phyloP scores from a whole-genome alignment of 2,888 invertebrate genomes.

The Cheilosia variabilis region DNA sequence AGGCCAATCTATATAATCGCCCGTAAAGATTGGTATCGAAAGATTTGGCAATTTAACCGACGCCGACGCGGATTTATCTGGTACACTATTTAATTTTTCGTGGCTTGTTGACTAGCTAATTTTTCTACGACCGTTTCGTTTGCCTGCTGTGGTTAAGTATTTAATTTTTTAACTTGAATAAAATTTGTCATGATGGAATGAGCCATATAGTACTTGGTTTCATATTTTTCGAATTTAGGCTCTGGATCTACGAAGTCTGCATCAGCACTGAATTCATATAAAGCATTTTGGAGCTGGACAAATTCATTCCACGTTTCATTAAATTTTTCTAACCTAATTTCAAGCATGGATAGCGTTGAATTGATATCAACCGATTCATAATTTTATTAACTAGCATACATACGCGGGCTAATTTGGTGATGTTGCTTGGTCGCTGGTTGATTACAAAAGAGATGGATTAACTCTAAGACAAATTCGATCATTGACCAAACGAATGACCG shows the following conservation, averaged over 20 bases:
- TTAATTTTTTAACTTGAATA: background rate
- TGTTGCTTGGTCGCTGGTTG: no score
- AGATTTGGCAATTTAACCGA: background rate
- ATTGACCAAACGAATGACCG: no score
- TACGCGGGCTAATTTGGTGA: no score
- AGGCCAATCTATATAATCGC: background rate
- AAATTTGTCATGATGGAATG: background rate
- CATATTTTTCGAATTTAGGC: background rate
- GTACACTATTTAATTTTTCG: background rate
- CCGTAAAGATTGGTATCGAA: slow-evolving; percentile 5
- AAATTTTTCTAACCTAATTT: background rate
- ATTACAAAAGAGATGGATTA: no score
- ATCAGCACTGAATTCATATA: background rate
- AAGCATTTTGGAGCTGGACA: background rate
- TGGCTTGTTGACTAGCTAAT: background rate
- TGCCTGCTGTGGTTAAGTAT: background rate
- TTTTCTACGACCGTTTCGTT: background rate
- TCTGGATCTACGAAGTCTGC: background rate
- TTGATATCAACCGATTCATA: slow-evolving; percentile 18
- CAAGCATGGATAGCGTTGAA: no score
- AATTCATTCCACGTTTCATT: background rate
- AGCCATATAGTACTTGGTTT: no score
- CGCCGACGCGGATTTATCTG: background rate
- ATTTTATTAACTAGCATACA: no score
- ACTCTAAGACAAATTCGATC: no score